Percentiles rank a stretch among this genome's conserved stretches.
These are phyloP conservation scores for Cerastis rubricosa DNA, from an alignment of 2,888 invertebrate genomes.

Conservation along the genomic window DNA sequence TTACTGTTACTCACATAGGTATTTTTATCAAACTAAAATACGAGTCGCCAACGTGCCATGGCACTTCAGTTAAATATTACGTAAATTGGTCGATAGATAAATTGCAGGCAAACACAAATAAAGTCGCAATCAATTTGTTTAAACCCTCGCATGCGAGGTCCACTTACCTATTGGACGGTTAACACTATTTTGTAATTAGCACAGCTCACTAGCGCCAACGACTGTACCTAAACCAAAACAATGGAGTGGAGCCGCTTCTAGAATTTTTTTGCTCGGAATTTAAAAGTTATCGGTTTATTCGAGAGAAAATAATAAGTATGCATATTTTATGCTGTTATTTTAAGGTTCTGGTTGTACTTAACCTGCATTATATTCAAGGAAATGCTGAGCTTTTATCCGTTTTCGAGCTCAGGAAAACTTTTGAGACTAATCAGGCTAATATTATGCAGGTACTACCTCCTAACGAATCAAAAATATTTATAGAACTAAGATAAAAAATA, in stretches of 20 bases:
- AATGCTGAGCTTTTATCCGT: background rate
- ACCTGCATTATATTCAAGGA: background rate
- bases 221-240: conserved; percentile 1
- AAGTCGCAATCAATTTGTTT: conserved; percentile 46
- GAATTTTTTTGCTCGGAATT: conserved; percentile 4
- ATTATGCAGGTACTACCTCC: background rate
- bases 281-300: background rate
- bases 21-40: background rate
- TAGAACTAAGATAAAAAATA: background rate
- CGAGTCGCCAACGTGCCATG: background rate
- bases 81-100: conserved; percentile 24
- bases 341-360: background rate
- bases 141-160: conserved; percentile 26
- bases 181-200: conserved; percentile 43
- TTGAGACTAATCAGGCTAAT: background rate
- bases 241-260: background rate
- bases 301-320: background rate
- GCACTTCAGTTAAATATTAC: conserved; percentile 34
- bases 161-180: conserved; percentile 25
- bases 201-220: conserved; percentile 20
- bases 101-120: conserved; percentile 40
- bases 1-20: background rate
- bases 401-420: background rate
- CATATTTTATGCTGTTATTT: background rate
- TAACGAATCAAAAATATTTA: background rate